Base-by-base conservation (phyloP, 2,113 vertebrate species). In the Laticauda colubrina region DNA sequence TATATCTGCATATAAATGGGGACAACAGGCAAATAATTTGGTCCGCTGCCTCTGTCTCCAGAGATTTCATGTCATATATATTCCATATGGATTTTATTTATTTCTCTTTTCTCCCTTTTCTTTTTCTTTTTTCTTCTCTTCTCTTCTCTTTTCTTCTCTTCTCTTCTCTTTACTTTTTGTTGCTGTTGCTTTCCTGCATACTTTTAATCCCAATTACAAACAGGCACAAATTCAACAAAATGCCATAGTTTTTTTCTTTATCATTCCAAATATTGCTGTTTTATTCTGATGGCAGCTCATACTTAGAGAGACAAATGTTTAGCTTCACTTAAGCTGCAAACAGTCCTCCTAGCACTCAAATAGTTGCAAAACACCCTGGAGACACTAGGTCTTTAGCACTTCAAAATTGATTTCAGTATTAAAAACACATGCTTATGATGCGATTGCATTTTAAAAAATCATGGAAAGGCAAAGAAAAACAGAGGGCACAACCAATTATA, bases 341-440 rank as follows among this genome's bases (percentile, higher is more conserved):
- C 92, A 89, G 2, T 88, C 95, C 92, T 53, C 61, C 39, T 8
- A 81, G 2, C 24, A 93, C 57, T 86, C 61, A 93, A 94, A 51
- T 54, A 7, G 21, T 48, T 95, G 45, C 56, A 64, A 92, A 64
- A 15, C 14, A 91, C 39, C 51, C 24, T 24, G 12, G 5, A 53
- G 26, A 51, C 20, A 87, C 45, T 4, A 7, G 57, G 21, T 7
- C 10, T 29, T 48, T 59, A 91, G 43, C 18, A 29, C 14, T 86
- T 86, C 24, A 57, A 45, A 45, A 26, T n/a, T 75, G 59, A 55
- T 43, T 75, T 88, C 14, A 88, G 21, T 56, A 24, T 7, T 3
- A 54, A 26, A 26, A n/a, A 2, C 34, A 61, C 29, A 51, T 29
- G 34, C 86, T 88, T 69, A 20, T 51, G 24, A 15, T 88, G 48